Base-by-base conservation (phyloP, 1,140 invertebrate species). In the Drosophila biarmipes region DNA sequence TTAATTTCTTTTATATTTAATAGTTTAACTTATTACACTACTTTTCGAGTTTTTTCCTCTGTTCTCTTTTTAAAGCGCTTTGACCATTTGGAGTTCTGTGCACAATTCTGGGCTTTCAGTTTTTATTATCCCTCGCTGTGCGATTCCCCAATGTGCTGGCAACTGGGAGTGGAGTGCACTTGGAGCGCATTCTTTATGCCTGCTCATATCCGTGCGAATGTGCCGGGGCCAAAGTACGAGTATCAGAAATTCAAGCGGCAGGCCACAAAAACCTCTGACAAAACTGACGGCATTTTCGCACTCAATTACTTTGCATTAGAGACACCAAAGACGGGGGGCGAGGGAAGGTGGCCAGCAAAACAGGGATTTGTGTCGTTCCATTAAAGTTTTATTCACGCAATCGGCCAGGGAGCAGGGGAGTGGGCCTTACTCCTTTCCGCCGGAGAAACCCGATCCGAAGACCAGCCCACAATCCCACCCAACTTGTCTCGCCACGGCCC, bases 301-400 rank as follows among this genome's bases (percentile, higher is more conserved):
- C 90, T 91, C 90, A 91, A 91, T 91, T 91, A 91, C 90, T 91
- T 91, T 80, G 91, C 89, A 91, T 91, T 91, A 91, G 81, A 56
- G 76, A 73, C 74, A 76, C 74, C 78, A 75, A 67, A 40, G 73
- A 35, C 37, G 68, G 43, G 40, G 52, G 49, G 45, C 37, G 51
- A 37, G 64, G 37, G 51, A 37, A 62, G 37, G 63, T 40, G 29
- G 37, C 5, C 34, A 21, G 24, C 53, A 45, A 66, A 66, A 73
- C 82, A 77, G 90, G 78, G 87, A 91, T 91, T 91, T 90, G 79
- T 86, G 85, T 87, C 90, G 81, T 91, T 91, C 90, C 90, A 91
- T 91, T 91, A 91, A 91, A 91, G 90, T 91, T 91, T 91, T 90
- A 91, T 91, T 91, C 86, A 86, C 90, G 77, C 90, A 87, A 77